These are phyloP conservation scores for Rhinoderma darwinii DNA, from an alignment of 2,113 vertebrate species.

Conservation along the genomic window DNA sequence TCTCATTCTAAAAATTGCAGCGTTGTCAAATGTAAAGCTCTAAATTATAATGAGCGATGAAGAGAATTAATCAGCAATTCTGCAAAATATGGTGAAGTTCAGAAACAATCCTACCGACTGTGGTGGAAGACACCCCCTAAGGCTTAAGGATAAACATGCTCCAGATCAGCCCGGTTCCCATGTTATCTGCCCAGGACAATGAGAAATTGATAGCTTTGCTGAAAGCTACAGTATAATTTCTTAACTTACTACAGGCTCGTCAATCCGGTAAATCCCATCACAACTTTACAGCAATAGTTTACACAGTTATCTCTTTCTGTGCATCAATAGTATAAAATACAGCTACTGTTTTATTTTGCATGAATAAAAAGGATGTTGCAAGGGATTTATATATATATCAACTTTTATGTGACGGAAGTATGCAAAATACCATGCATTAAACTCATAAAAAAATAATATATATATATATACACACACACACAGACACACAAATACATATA, in stretches of 20 bases:
- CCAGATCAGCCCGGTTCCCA: conserved; percentile 44
- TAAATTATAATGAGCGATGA: neutral
- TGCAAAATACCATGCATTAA: neutral
- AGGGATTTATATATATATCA: neutral
- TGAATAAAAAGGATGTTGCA: neutral
- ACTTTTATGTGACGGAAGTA: neutral
- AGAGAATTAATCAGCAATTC: neutral
- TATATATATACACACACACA: neutral
- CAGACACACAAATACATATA: neutral
- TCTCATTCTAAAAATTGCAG: conserved; percentile 15
- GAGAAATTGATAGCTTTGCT: conserved; percentile 62
- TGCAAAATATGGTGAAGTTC: neutral
- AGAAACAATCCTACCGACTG: conserved; percentile 37
- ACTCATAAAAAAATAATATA: neutral
- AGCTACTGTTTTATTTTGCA: neutral
- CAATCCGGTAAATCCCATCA: conserved; percentile 63
- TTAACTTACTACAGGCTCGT: conserved; percentile 61
- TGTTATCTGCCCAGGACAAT: conserved; percentile 36
- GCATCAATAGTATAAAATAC: neutral
- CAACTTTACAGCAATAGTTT: conserved; percentile 63
- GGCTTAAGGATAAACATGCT: conserved; percentile 59
- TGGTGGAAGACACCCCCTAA: conserved; percentile 52
- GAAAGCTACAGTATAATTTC: conserved; percentile 58
- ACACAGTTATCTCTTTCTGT: neutral
- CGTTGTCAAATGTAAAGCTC: neutral